Evolutionary conservation across 30 jellyfish, hydroid and myxozoan species (phyloP).

Genomic region (Rhopilema esculentum): DNA sequence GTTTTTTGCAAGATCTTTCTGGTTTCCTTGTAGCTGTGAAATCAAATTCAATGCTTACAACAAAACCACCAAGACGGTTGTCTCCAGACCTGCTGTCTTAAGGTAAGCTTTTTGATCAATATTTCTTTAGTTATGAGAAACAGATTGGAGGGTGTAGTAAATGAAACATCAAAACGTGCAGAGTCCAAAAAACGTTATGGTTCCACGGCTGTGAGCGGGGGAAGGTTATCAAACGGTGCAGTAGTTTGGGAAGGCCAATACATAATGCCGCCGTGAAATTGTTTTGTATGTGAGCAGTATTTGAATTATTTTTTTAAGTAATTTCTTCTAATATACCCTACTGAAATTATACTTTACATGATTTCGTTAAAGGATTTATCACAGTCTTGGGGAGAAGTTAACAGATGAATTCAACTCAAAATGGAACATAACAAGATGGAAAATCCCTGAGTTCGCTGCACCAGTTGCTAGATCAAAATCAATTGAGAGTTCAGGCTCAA

Average conservation of each 20-base stretch:
- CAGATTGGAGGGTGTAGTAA: no score
- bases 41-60: slow-evolving; percentile 63
- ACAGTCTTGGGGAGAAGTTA: slow-evolving; percentile 27
- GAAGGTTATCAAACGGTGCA: no score
- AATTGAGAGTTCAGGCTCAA: background rate
- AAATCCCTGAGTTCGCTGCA: slow-evolving; percentile 56
- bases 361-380: slow-evolving; percentile 14
- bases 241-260: no score
- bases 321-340: no score
- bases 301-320: no score
- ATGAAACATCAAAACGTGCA: no score
- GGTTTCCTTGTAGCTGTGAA: slow-evolving; percentile 43
- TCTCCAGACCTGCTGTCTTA: slow-evolving; percentile 51
- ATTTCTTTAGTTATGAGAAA: background rate
- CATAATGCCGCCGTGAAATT: no score
- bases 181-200: no score
- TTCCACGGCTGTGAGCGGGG: no score
- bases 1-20: background rate
- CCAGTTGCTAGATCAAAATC: slow-evolving; percentile 5
- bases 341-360: no score
- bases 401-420: slow-evolving; percentile 42
- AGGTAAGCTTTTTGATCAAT: slow-evolving; percentile 17
- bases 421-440: slow-evolving; percentile 74
- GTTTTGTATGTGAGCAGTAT: no score
- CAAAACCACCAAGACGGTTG: slow-evolving; percentile 43